Evolutionary conservation across 2,113 vertebrate genomes (phyloP).

Genomic region (Xenus cinereus): DNA sequence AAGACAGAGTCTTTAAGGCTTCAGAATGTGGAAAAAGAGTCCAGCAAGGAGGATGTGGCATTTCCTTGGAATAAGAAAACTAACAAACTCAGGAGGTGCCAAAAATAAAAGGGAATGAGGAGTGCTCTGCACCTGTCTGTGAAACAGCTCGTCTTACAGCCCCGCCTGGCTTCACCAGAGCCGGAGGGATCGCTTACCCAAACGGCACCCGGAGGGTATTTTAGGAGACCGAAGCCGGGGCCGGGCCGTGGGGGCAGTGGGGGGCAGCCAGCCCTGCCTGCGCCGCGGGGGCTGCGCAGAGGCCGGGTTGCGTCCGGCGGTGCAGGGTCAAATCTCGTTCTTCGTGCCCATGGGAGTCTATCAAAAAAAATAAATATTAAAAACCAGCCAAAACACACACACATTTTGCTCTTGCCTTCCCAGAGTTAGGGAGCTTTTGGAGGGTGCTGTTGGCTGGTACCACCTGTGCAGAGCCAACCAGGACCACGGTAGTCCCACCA

Average conservation of each 20-base stretch:
- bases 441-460: accelerated
- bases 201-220: accelerated
- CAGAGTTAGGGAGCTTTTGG: background rate
- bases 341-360: background rate
- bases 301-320: accelerated
- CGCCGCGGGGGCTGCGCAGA: accelerated
- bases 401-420: background rate
- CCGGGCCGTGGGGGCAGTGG: accelerated
- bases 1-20: background rate
- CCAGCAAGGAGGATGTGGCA: background rate
- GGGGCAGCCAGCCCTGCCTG: background rate
- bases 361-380: background rate
- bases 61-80: background rate
- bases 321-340: accelerated
- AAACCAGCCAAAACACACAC: no score
- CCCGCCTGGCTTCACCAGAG: accelerated
- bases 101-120: background rate
- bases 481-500: accelerated
- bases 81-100: background rate
- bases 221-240: background rate
- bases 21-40: background rate
- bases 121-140: background rate
- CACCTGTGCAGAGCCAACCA: no score
- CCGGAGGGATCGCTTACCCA: background rate
- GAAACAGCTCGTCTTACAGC: background rate